phyloP scores from a whole-genome alignment of 2,113 vertebrate species.

The Hemicordylus capensis region DNA sequence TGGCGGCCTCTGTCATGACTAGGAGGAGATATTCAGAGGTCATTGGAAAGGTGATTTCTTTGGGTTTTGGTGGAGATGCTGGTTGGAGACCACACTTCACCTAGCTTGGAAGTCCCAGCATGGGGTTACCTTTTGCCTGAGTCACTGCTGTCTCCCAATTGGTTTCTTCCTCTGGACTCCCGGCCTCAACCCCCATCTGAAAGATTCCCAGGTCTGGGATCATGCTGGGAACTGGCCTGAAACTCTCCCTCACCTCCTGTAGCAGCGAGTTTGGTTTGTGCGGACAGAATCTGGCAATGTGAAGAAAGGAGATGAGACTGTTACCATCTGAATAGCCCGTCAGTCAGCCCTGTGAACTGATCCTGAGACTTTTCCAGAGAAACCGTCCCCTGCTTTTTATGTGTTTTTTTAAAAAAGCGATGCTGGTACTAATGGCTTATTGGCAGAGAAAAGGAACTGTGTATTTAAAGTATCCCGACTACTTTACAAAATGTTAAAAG shows the following conservation, averaged over 20 bases:
- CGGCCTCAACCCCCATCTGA: neutral
- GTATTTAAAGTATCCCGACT: conserved; percentile 57
- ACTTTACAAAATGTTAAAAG: conserved; percentile 60
- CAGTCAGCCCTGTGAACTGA: neutral
- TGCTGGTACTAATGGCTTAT: conserved; percentile 51
- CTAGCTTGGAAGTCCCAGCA: no score
- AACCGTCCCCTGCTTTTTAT: conserved; percentile 33
- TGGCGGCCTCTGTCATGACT: no score
- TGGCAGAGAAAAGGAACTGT: conserved; percentile 37
- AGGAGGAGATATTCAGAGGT: no score
- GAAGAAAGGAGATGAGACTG: neutral
- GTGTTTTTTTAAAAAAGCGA: conserved; percentile 32
- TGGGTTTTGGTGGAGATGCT: no score
- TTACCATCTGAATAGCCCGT: neutral
- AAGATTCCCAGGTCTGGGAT: neutral
- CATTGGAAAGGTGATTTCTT: no score
- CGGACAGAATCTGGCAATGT: neutral
- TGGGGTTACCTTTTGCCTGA: no score
- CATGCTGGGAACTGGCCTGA: neutral
- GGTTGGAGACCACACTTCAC: no score
- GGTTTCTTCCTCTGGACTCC: neutral
- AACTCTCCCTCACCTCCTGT: no score
- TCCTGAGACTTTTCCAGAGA: neutral
- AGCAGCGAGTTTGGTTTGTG: no score
- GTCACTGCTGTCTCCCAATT: no score